These are phyloP conservation scores for Masticophis lateralis DNA, from an alignment of 2,797 vertebrate genomes.

Conservation along the genomic window DNA sequence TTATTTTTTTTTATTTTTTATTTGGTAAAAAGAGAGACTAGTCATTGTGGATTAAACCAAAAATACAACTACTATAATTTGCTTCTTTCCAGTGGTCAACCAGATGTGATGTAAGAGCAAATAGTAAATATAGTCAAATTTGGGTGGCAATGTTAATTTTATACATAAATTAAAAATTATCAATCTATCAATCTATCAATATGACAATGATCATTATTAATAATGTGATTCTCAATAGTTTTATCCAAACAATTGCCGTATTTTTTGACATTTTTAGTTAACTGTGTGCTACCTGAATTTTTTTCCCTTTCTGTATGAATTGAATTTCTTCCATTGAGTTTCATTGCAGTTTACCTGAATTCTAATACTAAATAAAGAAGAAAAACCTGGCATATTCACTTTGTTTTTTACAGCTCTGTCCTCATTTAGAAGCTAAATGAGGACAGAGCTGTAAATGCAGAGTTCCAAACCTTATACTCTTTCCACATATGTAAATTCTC, in stretches of 20 bases:
- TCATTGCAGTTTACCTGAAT: neutral
- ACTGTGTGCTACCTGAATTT: neutral
- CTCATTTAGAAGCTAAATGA: neutral
- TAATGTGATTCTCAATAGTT: neutral
- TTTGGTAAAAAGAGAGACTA: neutral
- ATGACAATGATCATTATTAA: neutral
- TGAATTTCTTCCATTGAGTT: neutral
- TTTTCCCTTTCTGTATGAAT: neutral
- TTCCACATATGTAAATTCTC: neutral
- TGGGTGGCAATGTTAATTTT: neutral
- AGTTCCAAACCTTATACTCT: neutral
- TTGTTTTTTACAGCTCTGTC: neutral
- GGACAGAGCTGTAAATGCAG: neutral
- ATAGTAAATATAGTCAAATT: neutral
- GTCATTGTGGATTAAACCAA: neutral
- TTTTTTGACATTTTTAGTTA: neutral
- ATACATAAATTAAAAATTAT: neutral
- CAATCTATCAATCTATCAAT: neutral
- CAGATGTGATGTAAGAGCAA: neutral
- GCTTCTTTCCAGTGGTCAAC: neutral
- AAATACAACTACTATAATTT: neutral
- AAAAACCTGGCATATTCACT: neutral
- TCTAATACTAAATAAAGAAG: neutral
- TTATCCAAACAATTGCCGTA: neutral
- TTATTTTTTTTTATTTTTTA: too few species aligned